Conservation (phyloP, 2,113 vertebrate species). For the Pleuronectes platessa region DNA sequence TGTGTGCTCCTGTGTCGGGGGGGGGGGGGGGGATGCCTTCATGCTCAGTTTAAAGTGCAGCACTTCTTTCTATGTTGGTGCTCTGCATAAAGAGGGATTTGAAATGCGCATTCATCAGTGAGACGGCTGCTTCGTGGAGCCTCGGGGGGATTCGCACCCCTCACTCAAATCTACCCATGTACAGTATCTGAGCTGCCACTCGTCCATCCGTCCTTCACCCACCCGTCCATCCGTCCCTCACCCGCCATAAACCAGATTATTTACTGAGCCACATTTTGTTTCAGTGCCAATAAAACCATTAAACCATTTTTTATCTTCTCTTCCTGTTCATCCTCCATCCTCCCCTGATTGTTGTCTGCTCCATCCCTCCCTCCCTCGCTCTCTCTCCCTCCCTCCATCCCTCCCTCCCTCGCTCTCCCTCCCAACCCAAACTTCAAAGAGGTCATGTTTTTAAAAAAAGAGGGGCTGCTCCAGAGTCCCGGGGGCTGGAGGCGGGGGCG, state of each 20-base stretch:
- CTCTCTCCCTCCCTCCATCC: constrained; percentile 10
- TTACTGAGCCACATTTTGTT: not conserved
- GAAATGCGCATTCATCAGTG: constrained; percentile 73
- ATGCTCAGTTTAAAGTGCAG: constrained; percentile 32
- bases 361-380: not conserved
- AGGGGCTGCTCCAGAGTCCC: constrained; percentile 20
- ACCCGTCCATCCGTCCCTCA: not conserved
- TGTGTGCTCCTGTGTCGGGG: constrained; percentile 10
- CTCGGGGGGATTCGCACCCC: not conserved
- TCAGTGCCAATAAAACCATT: not conserved
- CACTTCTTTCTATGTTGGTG: constrained; percentile 3
- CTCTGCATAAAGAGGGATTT: constrained; percentile 70
- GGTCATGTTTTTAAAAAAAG: constrained; percentile 55
- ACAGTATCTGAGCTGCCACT: not conserved
- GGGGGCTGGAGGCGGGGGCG: not conserved
- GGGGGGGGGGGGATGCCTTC: not conserved
- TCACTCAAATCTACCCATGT: constrained; percentile 16
- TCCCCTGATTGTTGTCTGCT: constrained; percentile 10
- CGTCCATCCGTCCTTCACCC: not conserved
- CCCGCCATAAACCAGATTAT: not conserved
- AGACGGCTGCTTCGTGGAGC: not conserved
- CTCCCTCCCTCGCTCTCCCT: constrained; percentile 1
- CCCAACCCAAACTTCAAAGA: constrained; percentile 59
- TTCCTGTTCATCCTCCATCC: not conserved
- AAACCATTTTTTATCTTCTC: constrained; percentile 4